These are phyloP conservation scores for Rotaria magnacalcarata DNA, from an alignment of 2,888 invertebrate genomes.

Conservation along the genomic window DNA sequence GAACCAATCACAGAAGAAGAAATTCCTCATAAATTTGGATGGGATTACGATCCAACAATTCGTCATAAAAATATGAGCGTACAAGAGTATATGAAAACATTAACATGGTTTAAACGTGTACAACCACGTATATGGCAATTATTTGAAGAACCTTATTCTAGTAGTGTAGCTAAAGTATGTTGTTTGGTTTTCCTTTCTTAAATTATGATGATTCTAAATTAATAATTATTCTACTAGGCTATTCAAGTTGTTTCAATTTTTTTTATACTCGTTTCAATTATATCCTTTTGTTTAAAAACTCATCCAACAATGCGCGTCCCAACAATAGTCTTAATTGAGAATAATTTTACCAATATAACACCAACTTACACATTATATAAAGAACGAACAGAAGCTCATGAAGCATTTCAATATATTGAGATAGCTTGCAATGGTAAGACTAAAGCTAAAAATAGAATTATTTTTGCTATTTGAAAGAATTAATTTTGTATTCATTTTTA, in stretches of 20 bases:
- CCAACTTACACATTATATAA: constrained; percentile 75
- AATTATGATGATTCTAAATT: neutral
- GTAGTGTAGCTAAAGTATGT: constrained; percentile 86
- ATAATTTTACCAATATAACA: constrained; percentile 49
- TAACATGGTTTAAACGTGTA: constrained; percentile 77
- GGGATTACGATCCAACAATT: constrained; percentile 60
- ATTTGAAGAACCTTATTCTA: constrained; percentile 98
- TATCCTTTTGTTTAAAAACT: constrained; percentile 91
- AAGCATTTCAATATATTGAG: constrained; percentile 85
- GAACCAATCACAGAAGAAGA: constrained; percentile 94
- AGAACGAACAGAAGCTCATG: constrained; percentile 85
- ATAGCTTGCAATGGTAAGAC: constrained; percentile 72
- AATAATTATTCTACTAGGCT: constrained; percentile 67
- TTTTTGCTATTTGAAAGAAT: constrained; percentile 47
- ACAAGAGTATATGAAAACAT: constrained; percentile 55
- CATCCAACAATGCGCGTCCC: constrained; percentile 75
- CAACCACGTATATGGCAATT: constrained; percentile 97
- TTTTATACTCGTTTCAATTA: constrained; percentile 90
- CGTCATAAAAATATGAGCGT: constrained; percentile 15
- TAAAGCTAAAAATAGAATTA: neutral
- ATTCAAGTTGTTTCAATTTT: constrained; percentile 86
- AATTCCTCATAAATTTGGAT: constrained; percentile 85
- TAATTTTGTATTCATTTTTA: constrained; percentile 49
- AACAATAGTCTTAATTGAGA: constrained; percentile 52
- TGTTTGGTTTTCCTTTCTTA: neutral